phyloP scores from a whole-genome alignment of 2,797 vertebrate species.

The Monodelphis domestica region DNA sequence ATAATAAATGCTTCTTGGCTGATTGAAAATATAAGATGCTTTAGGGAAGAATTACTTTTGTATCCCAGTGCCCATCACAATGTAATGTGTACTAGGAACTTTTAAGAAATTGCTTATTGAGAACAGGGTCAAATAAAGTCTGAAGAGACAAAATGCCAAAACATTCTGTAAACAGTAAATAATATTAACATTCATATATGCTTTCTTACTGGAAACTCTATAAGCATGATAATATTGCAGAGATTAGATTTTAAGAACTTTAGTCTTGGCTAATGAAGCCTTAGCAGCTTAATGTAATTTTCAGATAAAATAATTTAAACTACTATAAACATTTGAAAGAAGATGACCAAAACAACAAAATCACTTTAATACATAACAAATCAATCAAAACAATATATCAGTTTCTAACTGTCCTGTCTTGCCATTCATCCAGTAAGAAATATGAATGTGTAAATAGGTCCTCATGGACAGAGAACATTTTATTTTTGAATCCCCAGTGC shows the following conservation, averaged over 20 bases:
- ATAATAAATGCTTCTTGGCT: not conserved
- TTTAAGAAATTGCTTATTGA: not conserved
- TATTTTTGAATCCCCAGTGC: not conserved
- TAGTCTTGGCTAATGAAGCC: not conserved
- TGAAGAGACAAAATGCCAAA: not conserved
- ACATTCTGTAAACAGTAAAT: not conserved
- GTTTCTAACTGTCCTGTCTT: not conserved
- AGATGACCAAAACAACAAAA: not conserved
- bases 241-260: not conserved
- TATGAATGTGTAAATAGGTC: not conserved
- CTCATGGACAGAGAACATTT: not conserved
- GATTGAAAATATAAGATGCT: not conserved
- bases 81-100: not conserved
- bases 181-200: not conserved
- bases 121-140: not conserved
- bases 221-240: not conserved
- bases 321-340: not conserved
- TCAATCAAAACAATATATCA: not conserved
- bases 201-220: not conserved
- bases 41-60: not conserved
- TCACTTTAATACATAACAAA: not conserved
- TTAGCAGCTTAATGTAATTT: not conserved
- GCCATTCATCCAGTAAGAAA: not conserved
- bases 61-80: not conserved
- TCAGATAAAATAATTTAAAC: not conserved